Conservation (phyloP, 2,797 vertebrate genomes). For the Champsocephalus gunnari region DNA sequence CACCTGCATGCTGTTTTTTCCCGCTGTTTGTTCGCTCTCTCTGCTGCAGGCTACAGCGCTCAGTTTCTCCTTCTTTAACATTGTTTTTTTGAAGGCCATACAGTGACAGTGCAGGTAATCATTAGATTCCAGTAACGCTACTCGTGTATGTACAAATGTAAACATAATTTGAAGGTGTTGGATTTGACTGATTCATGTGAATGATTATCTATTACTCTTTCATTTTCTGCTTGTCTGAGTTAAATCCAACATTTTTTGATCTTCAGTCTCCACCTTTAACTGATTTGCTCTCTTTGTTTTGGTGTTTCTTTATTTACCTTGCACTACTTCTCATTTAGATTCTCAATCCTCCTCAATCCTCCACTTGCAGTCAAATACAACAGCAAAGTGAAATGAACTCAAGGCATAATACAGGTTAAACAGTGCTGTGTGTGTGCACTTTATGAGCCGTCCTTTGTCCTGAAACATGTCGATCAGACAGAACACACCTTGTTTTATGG, state of each 20-base stretch:
- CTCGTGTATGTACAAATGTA: not conserved
- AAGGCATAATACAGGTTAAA: slow-evolving; percentile 19
- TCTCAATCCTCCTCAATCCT: not conserved
- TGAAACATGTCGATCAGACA: slow-evolving; percentile 47
- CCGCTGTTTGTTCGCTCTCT: slow-evolving; percentile 12
- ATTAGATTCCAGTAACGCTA: not conserved
- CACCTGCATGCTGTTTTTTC: slow-evolving; percentile 25
- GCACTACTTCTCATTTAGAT: not conserved
- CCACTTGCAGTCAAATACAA: not conserved
- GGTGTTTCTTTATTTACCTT: not conserved
- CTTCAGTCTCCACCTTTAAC: not conserved
- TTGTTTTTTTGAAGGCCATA: not conserved
- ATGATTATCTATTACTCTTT: not conserved
- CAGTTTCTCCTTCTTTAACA: slow-evolving; percentile 8
- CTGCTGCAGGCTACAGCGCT: slow-evolving; percentile 6
- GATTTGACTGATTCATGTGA: not conserved
- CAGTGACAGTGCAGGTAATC: not conserved
- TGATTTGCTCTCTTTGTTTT: not conserved
- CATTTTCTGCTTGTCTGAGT: not conserved
- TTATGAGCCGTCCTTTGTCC: slow-evolving; percentile 60
- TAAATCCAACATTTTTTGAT: not conserved
- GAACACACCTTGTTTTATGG: slow-evolving; percentile 73
- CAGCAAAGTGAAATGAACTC: not conserved
- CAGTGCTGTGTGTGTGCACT: not conserved
- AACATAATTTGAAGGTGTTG: not conserved